These are phyloP conservation scores for Ptychoptera albimana DNA, from an alignment of 2,888 invertebrate genomes.

Conservation along the genomic window DNA sequence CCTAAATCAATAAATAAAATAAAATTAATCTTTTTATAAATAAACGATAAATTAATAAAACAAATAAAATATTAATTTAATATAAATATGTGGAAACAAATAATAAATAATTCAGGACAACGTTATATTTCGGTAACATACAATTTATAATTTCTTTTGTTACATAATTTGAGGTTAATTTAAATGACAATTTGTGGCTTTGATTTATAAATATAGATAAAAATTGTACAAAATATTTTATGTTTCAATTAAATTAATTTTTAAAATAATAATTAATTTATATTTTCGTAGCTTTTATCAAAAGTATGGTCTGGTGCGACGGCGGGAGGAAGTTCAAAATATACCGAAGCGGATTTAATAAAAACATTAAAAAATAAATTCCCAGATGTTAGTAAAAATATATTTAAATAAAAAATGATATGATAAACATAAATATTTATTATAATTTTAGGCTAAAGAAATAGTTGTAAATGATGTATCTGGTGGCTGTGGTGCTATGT, in stretches of 20 bases:
- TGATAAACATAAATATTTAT: not conserved
- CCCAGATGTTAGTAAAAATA: conserved; percentile 7
- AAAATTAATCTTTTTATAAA: too few species aligned
- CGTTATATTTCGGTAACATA: conserved; percentile 8
- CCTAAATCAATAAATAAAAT: too few species aligned
- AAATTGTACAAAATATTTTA: too few species aligned
- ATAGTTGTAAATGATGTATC: conserved; percentile 56
- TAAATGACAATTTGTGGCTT: too few species aligned
- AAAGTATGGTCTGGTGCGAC: conserved; percentile 11
- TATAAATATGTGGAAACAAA: too few species aligned
- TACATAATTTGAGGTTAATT: too few species aligned
- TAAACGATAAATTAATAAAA: too few species aligned
- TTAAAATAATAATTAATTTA: too few species aligned
- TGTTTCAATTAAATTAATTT: too few species aligned
- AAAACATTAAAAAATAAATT: conserved; percentile 8
- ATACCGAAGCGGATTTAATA: conserved; percentile 9
- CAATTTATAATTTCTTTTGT: too few species aligned
- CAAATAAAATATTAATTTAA: too few species aligned
- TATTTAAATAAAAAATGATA: not conserved
- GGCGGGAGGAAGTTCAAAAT: conserved; percentile 5
- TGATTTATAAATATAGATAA: too few species aligned
- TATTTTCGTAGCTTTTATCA: conserved; percentile 8
- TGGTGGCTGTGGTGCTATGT: conserved; percentile 73
- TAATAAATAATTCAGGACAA: not conserved
- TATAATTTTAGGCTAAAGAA: conserved; percentile 9